Conservation (phyloP, 2,113 vertebrate species). For the Thymallus thymallus region DNA sequence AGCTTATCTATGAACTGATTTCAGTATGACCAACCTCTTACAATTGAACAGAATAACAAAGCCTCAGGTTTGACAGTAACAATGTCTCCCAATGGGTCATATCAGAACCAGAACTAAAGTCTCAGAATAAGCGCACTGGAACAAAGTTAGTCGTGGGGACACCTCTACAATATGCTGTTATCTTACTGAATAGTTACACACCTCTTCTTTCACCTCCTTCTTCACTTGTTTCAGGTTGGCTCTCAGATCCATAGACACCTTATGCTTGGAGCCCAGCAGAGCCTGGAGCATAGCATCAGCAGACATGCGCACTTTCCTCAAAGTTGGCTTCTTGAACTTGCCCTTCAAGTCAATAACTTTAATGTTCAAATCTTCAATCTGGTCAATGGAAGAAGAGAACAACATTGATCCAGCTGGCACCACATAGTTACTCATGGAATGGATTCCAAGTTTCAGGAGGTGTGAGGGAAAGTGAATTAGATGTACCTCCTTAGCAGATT, state of each 20-base stretch:
- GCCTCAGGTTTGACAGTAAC: not conserved
- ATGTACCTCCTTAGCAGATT: conserved; percentile 86
- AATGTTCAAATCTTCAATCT: conserved; percentile 93
- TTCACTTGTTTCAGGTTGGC: conserved; percentile 98
- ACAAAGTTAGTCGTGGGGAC: too few species aligned
- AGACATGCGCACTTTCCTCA: conserved; percentile 91
- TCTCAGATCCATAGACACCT: conserved; percentile 92
- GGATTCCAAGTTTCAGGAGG: not conserved
- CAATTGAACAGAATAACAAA: not conserved
- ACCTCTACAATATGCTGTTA: too few species aligned
- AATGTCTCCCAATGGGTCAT: too few species aligned
- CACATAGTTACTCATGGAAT: not conserved
- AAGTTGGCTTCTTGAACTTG: conserved; percentile 92
- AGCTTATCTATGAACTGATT: not conserved
- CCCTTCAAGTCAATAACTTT: conserved; percentile 93
- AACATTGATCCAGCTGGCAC: not conserved
- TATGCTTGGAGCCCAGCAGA: conserved; percentile 95
- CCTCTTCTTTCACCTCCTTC: conserved; percentile 96
- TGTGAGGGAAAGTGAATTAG: not conserved
- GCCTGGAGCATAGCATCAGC: conserved; percentile 94
- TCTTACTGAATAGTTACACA: conserved; percentile 43
- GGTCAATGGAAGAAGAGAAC: not conserved
- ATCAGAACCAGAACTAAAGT: too few species aligned
- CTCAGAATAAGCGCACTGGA: too few species aligned
- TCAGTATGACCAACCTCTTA: not conserved